These are phyloP conservation scores for Falco concolor DNA, from an alignment of 2,797 vertebrate species.

Conservation along the genomic window DNA sequence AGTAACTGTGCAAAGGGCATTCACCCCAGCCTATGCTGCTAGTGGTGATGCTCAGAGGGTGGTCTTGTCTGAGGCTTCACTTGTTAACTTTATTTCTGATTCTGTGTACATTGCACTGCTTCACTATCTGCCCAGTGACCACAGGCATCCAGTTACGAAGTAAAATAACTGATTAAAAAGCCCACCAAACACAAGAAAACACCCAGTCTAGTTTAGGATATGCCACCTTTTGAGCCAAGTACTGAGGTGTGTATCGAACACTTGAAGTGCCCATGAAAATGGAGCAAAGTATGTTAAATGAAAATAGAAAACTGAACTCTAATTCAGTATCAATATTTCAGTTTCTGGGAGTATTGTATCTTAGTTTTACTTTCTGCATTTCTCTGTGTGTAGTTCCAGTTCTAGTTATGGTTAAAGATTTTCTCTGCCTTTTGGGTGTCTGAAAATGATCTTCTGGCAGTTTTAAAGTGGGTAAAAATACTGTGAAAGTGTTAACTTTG, in stretches of 20 bases:
- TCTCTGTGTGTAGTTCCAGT: neutral
- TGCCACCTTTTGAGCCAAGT: neutral
- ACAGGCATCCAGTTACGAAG: conserved; percentile 16
- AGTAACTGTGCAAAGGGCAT: conserved; percentile 42
- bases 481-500: neutral
- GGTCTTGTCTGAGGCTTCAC: neutral
- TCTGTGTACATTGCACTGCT: neutral
- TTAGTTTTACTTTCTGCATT: neutral
- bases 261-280: neutral
- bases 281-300: neutral
- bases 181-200: neutral
- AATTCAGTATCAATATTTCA: neutral
- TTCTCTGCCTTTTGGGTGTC: neutral
- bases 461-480: neutral
- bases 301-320: neutral
- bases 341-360: neutral
- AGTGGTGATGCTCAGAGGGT: neutral
- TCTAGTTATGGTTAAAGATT: neutral
- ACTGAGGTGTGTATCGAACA: neutral
- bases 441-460: neutral
- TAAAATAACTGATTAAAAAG: neutral
- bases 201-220: neutral
- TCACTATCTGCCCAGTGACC: neutral
- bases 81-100: neutral
- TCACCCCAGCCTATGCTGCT: neutral